Evolutionary conservation across 2,888 invertebrate genomes (phyloP).

Genomic region (Ormyrus nitidulus): DNA sequence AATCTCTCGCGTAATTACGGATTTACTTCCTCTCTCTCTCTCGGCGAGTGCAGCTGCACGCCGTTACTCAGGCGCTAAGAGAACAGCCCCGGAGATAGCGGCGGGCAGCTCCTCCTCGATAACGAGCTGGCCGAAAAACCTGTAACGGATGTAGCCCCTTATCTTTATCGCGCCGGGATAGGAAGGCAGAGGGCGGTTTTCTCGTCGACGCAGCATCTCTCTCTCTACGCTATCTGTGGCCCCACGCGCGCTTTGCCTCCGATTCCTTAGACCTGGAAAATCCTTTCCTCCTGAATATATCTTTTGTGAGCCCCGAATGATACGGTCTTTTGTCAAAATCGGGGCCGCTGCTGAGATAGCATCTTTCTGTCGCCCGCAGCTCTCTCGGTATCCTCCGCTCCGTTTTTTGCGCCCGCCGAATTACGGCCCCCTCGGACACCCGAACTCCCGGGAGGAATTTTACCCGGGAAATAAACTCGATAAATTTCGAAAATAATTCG

Average conservation of each 20-base stretch:
- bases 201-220: constrained; percentile 47
- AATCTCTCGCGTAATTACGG: constrained; percentile 18
- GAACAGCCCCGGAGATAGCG: constrained; percentile 21
- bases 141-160: constrained; percentile 57
- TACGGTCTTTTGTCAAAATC: constrained; percentile 47
- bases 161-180: constrained; percentile 51
- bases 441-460: too few species aligned
- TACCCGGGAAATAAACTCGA: too few species aligned
- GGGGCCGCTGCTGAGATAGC: background rate
- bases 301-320: constrained; percentile 8
- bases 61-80: background rate
- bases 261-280: constrained; percentile 43
- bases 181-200: constrained; percentile 15
- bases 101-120: constrained; percentile 52
- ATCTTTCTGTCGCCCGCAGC: background rate
- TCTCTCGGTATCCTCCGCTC: too few species aligned
- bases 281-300: constrained; percentile 44
- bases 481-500: too few species aligned
- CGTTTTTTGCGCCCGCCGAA: too few species aligned
- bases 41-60: background rate
- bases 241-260: background rate
- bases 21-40: constrained; percentile 26
- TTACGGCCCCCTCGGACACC: too few species aligned
- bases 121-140: constrained; percentile 61
- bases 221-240: background rate